Conservation (phyloP, 1,140 invertebrate species). For the Micrasema longulum region DNA sequence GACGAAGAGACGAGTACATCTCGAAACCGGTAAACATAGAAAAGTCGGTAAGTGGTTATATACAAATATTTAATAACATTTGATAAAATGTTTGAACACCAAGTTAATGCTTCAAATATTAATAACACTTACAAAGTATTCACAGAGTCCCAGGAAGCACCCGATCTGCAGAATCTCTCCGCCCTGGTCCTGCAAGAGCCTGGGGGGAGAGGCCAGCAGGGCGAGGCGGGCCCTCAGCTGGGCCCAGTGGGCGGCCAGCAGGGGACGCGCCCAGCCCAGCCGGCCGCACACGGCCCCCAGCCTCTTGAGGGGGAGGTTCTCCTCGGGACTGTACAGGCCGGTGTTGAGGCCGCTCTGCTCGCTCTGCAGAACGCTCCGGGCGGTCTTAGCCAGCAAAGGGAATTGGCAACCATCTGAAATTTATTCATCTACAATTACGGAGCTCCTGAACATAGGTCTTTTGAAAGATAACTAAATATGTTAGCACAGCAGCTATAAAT, state of each 20-base stretch:
- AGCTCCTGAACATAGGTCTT: too few relatives aligned
- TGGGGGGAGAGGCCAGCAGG: slow-evolving; percentile 61
- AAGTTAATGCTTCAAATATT: too few relatives aligned
- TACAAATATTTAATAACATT: too few relatives aligned
- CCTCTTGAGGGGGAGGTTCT: slow-evolving; percentile 63
- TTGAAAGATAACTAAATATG: too few relatives aligned
- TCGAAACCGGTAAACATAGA: too few relatives aligned
- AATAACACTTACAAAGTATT: slow-evolving; percentile 67
- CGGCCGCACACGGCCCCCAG: slow-evolving; percentile 60
- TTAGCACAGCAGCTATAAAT: too few relatives aligned
- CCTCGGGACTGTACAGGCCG: slow-evolving; percentile 64
- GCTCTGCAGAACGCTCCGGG: slow-evolving; percentile 64
- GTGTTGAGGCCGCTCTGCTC: slow-evolving; percentile 66
- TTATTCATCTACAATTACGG: too few relatives aligned
- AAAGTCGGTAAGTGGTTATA: too few relatives aligned
- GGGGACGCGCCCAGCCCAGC: slow-evolving; percentile 57
- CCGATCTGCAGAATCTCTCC: slow-evolving; percentile 61
- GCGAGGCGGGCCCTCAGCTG: slow-evolving; percentile 65
- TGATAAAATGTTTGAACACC: too few relatives aligned
- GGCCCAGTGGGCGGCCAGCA: slow-evolving; percentile 65
- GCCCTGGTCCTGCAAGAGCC: slow-evolving; percentile 58
- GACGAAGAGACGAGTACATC: too few relatives aligned
- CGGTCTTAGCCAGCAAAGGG: slow-evolving; percentile 64
- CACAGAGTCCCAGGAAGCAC: slow-evolving; percentile 63
- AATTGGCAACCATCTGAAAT: slow-evolving; percentile 64